Percentiles rank a stretch among this genome's conserved stretches.
Evolutionary conservation across 2,797 vertebrate genomes (phyloP).

Genomic region (Clarias laeviceps): DNA sequence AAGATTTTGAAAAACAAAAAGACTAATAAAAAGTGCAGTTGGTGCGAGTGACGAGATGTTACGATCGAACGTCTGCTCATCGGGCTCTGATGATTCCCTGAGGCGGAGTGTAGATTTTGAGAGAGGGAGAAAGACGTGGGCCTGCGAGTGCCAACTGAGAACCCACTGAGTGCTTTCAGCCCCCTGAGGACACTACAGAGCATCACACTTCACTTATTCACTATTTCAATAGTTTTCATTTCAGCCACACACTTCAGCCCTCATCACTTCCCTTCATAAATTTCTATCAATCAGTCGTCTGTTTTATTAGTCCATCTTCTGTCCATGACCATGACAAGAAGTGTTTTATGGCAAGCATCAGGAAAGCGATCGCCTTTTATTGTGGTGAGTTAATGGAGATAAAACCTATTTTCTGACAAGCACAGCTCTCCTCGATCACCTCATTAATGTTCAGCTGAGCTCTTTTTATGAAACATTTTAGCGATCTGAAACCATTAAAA

Average conservation of each 20-base stretch:
- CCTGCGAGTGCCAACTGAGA: not conserved
- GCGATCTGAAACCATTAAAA: constrained; percentile 19
- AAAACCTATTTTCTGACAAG: constrained; percentile 35
- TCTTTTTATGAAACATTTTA: constrained; percentile 31
- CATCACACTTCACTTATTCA: constrained; percentile 2
- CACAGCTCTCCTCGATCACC: not conserved
- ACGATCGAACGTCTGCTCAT: constrained; percentile 15
- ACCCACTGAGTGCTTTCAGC: not conserved
- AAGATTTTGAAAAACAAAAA: not conserved
- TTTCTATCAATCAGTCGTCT: not conserved
- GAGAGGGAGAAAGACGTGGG: not conserved
- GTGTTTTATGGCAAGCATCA: constrained; percentile 35
- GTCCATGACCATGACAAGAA: not conserved
- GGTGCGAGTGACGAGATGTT: not conserved
- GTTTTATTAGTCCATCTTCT: constrained; percentile 37
- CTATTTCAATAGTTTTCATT: not conserved
- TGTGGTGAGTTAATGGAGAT: constrained; percentile 37
- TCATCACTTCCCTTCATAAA: not conserved
- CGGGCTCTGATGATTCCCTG: constrained; percentile 2
- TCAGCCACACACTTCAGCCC: not conserved
- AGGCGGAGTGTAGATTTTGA: not conserved
- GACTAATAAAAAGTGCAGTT: not conserved
- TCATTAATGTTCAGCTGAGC: constrained; percentile 28
- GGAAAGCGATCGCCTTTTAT: constrained; percentile 28
- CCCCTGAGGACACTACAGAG: constrained; percentile 11